These are phyloP conservation scores for Elephantulus edwardii DNA, from an alignment of 2,113 vertebrate species.

Conservation along the genomic window DNA sequence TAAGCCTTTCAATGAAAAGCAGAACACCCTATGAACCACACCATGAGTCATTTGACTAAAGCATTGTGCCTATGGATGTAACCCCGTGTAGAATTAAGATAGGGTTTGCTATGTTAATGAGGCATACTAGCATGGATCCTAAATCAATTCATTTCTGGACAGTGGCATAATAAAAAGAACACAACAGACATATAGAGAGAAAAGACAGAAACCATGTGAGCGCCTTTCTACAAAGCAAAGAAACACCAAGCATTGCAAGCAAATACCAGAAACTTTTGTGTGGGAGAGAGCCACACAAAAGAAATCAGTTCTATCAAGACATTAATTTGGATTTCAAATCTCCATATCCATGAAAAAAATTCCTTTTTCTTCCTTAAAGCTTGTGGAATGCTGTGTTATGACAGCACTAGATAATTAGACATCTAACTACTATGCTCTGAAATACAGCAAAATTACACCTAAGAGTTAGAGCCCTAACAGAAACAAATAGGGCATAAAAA, in stretches of 20 bases:
- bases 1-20: too few relatives aligned
- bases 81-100: not conserved
- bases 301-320: not conserved
- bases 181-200: not conserved
- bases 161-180: not conserved
- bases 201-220: not conserved
- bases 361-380: not conserved
- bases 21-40: too few relatives aligned
- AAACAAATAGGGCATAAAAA: too few relatives aligned
- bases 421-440: not conserved
- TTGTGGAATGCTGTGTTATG: not conserved
- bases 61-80: not conserved
- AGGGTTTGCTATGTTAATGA: not conserved
- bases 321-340: not conserved
- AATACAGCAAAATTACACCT: constrained; percentile 23
- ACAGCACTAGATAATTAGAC: not conserved
- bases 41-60: too few relatives aligned
- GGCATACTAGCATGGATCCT: not conserved
- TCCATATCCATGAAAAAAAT: not conserved
- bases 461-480: constrained; percentile 23
- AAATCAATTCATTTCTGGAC: not conserved
- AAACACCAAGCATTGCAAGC: not conserved
- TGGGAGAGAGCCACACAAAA: not conserved
- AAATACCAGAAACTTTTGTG: not conserved
- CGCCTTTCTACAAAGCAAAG: not conserved